A percentile compares a stretch with the other conserved stretches of the same genome.
Evolutionary conservation across 1,140 invertebrate species (phyloP).

Genomic region (Zophobas atratus): DNA sequence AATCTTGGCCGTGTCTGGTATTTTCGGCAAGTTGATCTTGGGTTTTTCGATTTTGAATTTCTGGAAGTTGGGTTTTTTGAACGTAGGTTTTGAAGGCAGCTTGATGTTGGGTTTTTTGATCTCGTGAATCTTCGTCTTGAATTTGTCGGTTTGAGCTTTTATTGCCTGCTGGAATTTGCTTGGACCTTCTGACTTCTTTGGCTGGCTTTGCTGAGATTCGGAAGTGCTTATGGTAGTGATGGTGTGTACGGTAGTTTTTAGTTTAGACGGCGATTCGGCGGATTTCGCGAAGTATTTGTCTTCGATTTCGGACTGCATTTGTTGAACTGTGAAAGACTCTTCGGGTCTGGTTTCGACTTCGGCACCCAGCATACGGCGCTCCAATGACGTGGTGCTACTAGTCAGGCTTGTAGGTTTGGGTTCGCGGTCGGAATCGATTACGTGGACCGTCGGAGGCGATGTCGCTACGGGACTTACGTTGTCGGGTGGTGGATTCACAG

Average conservation of each 20-base stretch:
- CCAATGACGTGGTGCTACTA: slow-evolving; percentile 41
- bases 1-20: slow-evolving; percentile 75
- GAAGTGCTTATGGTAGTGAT: slow-evolving; percentile 62
- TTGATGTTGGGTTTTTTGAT: slow-evolving; percentile 71
- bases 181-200: slow-evolving; percentile 60
- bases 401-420: slow-evolving; percentile 21
- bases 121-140: slow-evolving; percentile 74
- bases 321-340: slow-evolving; percentile 47
- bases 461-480: slow-evolving; percentile 11
- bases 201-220: slow-evolving; percentile 65
- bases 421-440: slow-evolving; percentile 23
- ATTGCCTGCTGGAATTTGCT: slow-evolving; percentile 63
- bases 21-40: slow-evolving; percentile 76
- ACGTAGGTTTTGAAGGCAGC: slow-evolving; percentile 69
- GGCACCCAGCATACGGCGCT: slow-evolving; percentile 22
- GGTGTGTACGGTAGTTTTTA: slow-evolving; percentile 3
- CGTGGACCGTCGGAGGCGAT: slow-evolving; percentile 23
- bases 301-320: slow-evolving; percentile 58
- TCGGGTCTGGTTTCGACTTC: background rate
- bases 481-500: slow-evolving; percentile 71
- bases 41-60: slow-evolving; percentile 63
- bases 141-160: slow-evolving; percentile 73
- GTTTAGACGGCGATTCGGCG: slow-evolving; percentile 14
- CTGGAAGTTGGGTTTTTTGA: slow-evolving; percentile 58
- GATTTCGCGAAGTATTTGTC: slow-evolving; percentile 56